These are phyloP conservation scores for Drosophila subsilvestris DNA, from an alignment of 2,888 invertebrate species.

Conservation along the genomic window DNA sequence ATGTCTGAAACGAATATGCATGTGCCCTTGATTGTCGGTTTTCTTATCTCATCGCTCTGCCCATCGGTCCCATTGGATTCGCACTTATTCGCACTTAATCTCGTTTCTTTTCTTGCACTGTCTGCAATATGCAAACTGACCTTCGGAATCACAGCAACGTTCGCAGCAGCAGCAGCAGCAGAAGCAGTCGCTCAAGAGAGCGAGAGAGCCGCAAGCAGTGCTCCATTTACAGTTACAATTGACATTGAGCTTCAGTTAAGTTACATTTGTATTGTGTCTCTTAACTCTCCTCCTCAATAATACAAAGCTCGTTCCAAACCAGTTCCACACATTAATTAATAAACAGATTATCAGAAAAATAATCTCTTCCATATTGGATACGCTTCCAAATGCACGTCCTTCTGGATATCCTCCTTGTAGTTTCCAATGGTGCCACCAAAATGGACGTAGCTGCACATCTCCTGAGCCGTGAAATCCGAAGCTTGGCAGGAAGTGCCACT, in stretches of 20 bases:
- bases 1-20: neutral
- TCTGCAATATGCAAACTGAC: constrained; percentile 59
- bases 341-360: constrained; percentile 7
- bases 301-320: constrained; percentile 12
- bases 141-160: constrained; percentile 53
- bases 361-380: constrained; percentile 56
- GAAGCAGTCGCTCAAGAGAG: neutral
- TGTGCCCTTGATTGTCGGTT: constrained; percentile 17
- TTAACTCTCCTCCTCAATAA: neutral
- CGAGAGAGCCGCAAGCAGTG: neutral
- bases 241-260: neutral
- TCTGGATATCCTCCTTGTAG: constrained; percentile 45
- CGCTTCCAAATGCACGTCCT: constrained; percentile 41
- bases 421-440: constrained; percentile 51
- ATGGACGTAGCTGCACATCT: constrained; percentile 78
- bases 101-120: constrained; percentile 18
- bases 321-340: neutral
- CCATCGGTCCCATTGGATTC: neutral
- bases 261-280: neutral
- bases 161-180: constrained; percentile 9
- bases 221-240: neutral
- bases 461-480: constrained; percentile 41
- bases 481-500: constrained; percentile 50
- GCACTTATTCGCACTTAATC: constrained; percentile 42
- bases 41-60: constrained; percentile 27